A percentile compares a stretch with the other conserved stretches of the same genome.
Conservation (phyloP, 2,797 vertebrate genomes). For the Emys orbicularis region DNA sequence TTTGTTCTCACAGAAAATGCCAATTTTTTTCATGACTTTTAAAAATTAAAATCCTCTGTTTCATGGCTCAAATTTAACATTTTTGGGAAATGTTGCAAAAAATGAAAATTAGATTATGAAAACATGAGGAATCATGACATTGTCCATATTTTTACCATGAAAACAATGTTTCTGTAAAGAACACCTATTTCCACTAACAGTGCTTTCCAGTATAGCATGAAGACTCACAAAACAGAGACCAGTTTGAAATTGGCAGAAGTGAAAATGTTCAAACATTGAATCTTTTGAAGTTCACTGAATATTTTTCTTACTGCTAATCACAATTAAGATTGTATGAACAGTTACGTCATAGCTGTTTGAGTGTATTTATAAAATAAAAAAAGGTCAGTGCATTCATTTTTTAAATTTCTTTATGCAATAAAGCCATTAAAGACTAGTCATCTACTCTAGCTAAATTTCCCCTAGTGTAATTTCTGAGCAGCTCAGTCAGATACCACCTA, state of each 20-base stretch:
- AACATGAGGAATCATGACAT: not conserved
- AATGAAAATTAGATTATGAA: not conserved
- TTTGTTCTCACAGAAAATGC: not conserved
- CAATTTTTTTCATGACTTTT: not conserved
- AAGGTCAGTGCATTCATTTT: not conserved
- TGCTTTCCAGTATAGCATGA: not conserved
- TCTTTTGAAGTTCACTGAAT: not conserved
- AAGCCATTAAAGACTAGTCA: not conserved
- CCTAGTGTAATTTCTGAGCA: not conserved
- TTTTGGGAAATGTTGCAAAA: not conserved
- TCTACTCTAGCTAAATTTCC: not conserved
- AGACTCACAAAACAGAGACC: not conserved
- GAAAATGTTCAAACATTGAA: not conserved
- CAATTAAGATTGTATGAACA: not conserved
- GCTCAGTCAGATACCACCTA: not conserved
- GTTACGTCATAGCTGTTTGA: not conserved
- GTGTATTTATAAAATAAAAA: not conserved
- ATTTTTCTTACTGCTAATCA: not conserved
- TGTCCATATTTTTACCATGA: not conserved
- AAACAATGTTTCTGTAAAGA: not conserved
- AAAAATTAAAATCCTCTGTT: not conserved
- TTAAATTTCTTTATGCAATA: not conserved
- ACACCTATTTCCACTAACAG: not conserved
- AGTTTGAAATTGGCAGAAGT: not conserved
- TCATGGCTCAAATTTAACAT: not conserved